Conservation (phyloP, 1,140 invertebrate genomes). For the Yoshiicerus persimilis region DNA sequence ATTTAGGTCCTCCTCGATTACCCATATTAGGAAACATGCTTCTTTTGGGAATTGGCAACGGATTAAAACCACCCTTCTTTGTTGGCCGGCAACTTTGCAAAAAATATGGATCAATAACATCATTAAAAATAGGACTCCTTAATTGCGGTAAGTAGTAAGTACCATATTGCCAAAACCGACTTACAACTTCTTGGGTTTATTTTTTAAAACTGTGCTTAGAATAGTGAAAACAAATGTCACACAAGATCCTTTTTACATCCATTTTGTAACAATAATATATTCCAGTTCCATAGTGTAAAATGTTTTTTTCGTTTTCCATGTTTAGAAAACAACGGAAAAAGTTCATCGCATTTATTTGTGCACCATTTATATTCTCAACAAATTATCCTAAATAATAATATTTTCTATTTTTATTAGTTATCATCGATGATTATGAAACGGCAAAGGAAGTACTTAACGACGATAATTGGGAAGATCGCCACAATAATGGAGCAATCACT, state of each 20-base stretch:
- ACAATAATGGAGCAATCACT: not conserved
- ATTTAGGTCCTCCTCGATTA: not conserved
- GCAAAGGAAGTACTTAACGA: constrained; percentile 15
- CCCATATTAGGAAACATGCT: not conserved
- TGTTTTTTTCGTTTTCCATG: no score
- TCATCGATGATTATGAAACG: constrained; percentile 27
- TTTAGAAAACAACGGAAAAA: no score
- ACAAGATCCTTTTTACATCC: no score
- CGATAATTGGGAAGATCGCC: constrained; percentile 9
- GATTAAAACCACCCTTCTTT: not conserved
- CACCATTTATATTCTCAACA: no score
- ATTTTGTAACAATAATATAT: no score
- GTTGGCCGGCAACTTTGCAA: not conserved
- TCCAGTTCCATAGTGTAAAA: no score
- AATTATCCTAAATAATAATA: no score
- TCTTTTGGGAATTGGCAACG: not conserved
- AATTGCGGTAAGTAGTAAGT: not conserved
- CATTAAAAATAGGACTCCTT: not conserved
- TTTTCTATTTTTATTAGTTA: not conserved
- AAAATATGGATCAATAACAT: not conserved
- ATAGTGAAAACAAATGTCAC: no score
- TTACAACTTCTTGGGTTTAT: no score
- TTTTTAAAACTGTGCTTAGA: no score
- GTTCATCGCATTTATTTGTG: no score
- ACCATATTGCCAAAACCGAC: no score